Evolutionary conservation across 2,888 invertebrate genomes (phyloP).

Genomic region (Cremastinae sp.): DNA sequence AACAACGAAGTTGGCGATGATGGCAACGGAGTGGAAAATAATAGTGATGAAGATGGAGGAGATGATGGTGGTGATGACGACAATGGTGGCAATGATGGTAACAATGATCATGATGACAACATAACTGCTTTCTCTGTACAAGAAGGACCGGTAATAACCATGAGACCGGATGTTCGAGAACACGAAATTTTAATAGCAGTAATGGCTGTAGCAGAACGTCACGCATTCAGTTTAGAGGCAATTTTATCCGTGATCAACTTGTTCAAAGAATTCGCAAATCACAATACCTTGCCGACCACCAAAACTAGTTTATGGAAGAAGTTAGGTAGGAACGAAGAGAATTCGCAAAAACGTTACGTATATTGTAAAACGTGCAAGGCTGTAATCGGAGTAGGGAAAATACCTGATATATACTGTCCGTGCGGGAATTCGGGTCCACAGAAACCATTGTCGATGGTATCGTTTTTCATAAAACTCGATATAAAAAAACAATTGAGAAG

Average conservation of each 20-base stretch:
- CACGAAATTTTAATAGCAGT: constrained; percentile 15
- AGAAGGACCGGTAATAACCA: constrained; percentile 32
- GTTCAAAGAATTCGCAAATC: constrained; percentile 31
- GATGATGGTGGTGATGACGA: constrained; percentile 1
- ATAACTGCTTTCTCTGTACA: constrained; percentile 15
- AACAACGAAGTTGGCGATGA: background rate
- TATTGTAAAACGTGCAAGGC: constrained; percentile 31
- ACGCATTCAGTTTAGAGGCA: constrained; percentile 16
- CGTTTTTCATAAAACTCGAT: no score
- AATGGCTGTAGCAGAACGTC: constrained; percentile 18
- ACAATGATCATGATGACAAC: constrained; percentile 7
- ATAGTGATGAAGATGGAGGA: background rate
- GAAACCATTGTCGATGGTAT: no score
- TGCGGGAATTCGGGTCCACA: constrained; percentile 10
- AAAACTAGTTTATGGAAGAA: constrained; percentile 25
- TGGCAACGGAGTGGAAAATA: no score
- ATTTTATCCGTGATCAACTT: constrained; percentile 24
- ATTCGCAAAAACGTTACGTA: constrained; percentile 24
- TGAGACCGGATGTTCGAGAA: constrained; percentile 29
- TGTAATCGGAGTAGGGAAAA: constrained; percentile 20
- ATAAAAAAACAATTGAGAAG: no score
- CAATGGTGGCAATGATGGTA: no score
- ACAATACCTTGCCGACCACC: constrained; percentile 30
- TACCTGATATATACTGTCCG: constrained; percentile 15
- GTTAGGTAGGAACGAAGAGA: constrained; percentile 15